Evolutionary conservation across 2,113 vertebrate genomes (phyloP).

Genomic region (Stomatorhinus ivindoensis): DNA sequence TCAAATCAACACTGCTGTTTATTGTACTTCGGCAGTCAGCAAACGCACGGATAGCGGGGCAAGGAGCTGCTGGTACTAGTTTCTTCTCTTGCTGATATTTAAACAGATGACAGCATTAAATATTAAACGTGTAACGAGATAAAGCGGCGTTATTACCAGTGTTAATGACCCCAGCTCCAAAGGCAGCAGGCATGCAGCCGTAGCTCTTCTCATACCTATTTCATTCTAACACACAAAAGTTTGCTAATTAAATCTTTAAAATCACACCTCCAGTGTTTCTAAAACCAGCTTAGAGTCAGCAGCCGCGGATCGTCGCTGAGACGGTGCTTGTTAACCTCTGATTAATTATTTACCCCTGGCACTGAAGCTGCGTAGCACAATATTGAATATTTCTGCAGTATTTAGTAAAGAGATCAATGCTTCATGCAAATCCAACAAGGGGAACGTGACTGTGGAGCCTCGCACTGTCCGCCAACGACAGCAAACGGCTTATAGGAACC

Average conservation of each 20-base stretch:
- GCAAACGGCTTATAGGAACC: not conserved
- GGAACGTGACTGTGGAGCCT: not conserved
- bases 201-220: not conserved
- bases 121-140: conserved; percentile 4
- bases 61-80: not conserved
- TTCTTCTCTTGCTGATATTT: not conserved
- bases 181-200: not conserved
- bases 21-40: not conserved
- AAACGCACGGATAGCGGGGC: not conserved
- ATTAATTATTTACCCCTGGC: conserved; percentile 13
- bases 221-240: not conserved
- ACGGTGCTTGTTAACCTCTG: not conserved
- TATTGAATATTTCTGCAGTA: not conserved
- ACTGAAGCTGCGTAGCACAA: not conserved
- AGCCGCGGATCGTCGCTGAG: not conserved
- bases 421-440: not conserved
- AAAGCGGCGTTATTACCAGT: not conserved
- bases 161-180: not conserved
- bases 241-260: not conserved
- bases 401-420: conserved; percentile 4
- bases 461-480: not conserved
- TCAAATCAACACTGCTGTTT: not conserved
- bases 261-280: not conserved
- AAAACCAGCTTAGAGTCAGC: not conserved
- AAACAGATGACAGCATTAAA: conserved; percentile 11